Conservation (phyloP, 1,140 invertebrate genomes). For the Aphaenogaster rudis region DNA sequence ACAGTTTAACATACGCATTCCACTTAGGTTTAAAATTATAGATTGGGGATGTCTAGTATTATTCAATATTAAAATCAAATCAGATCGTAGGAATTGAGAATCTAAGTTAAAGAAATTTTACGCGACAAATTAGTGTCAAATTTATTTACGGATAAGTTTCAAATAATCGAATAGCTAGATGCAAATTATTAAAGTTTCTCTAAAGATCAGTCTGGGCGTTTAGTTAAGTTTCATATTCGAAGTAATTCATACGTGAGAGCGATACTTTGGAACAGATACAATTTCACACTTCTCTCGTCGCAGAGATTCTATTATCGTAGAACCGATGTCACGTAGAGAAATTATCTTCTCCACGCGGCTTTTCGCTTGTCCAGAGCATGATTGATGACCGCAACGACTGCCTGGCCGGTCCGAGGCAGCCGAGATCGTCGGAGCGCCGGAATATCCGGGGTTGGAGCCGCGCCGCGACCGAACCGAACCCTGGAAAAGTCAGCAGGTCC, state of each 20-base stretch:
- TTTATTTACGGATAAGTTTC: neutral
- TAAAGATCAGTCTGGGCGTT: neutral
- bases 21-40: neutral
- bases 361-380: constrained; percentile 56
- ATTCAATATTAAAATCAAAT: neutral
- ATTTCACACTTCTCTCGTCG: neutral
- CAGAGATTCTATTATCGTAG: constrained; percentile 21
- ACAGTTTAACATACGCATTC: neutral
- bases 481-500: constrained; percentile 36
- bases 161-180: neutral
- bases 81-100: neutral
- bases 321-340: constrained; percentile 19
- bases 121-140: neutral
- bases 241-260: neutral
- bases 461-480: neutral
- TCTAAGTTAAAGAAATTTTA: neutral
- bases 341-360: constrained; percentile 64
- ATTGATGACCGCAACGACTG: constrained; percentile 55
- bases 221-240: neutral
- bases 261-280: constrained; percentile 2
- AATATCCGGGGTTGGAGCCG: constrained; percentile 41
- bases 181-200: neutral
- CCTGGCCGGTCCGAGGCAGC: constrained; percentile 23
- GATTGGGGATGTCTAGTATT: neutral
- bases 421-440: constrained; percentile 24